These are phyloP conservation scores for Drosophila nebulosa DNA, from an alignment of 1,140 invertebrate species.

Conservation along the genomic window DNA sequence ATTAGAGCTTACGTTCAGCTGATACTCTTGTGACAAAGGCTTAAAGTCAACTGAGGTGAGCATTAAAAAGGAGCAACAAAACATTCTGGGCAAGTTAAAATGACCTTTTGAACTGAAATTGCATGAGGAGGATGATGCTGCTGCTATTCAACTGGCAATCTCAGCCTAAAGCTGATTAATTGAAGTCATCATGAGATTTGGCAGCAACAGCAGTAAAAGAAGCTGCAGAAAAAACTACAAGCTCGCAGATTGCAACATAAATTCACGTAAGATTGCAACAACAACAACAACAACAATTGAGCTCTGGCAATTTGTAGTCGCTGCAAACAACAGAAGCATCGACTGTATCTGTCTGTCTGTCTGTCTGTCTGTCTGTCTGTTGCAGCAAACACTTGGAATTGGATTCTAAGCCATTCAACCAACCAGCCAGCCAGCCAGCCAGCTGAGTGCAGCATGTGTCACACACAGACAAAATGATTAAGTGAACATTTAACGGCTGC, in stretches of 20 bases:
- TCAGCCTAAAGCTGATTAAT: constrained; percentile 70
- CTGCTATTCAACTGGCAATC: constrained; percentile 45
- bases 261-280: constrained; percentile 73
- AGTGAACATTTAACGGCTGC: constrained; percentile 76
- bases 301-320: no score
- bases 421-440: constrained; percentile 9
- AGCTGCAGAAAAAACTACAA: constrained; percentile 13
- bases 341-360: constrained; percentile 17
- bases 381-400: constrained; percentile 41
- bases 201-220: constrained; percentile 42
- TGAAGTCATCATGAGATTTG: constrained; percentile 70
- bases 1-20: no score
- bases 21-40: no score
- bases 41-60: no score
- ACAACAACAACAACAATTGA: no score
- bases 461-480: constrained; percentile 56
- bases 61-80: no score
- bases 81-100: background rate
- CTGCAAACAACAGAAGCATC: background rate
- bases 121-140: background rate
- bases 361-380: background rate
- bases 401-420: constrained; percentile 31
- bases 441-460: constrained; percentile 50
- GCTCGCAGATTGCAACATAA: constrained; percentile 66
- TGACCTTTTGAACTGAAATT: constrained; percentile 4